A percentile compares a stretch with the other conserved stretches of the same genome.
Evolutionary conservation across 2,888 invertebrate genomes (phyloP).

Genomic region (Cryptocephalus primarius): DNA sequence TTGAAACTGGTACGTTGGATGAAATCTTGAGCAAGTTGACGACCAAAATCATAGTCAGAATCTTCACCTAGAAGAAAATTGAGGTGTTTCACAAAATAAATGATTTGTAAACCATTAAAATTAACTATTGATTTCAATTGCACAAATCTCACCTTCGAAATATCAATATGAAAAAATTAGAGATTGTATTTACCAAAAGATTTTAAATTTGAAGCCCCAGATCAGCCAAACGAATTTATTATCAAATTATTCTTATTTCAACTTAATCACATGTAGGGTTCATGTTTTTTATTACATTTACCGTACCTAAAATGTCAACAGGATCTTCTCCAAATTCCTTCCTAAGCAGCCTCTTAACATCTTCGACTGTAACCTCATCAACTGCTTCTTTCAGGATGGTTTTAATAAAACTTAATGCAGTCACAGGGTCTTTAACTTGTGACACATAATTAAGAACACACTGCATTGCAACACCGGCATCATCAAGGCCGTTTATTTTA

Average conservation of each 20-base stretch:
- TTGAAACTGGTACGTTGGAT: conserved; percentile 64
- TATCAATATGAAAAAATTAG: not conserved
- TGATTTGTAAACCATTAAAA: too few relatives aligned
- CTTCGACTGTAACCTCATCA: conserved; percentile 48
- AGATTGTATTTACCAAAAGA: too few relatives aligned
- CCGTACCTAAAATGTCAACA: conserved; percentile 21
- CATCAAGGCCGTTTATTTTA: conserved; percentile 47
- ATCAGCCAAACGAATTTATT: too few relatives aligned
- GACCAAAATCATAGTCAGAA: conserved; percentile 84
- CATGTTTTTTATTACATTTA: too few relatives aligned
- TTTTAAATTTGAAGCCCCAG: too few relatives aligned
- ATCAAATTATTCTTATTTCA: too few relatives aligned
- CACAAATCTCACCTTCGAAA: not conserved
- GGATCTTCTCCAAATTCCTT: conserved; percentile 53
- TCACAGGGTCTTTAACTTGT: conserved; percentile 60
- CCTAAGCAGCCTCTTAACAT: conserved; percentile 59
- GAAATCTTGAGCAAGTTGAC: conserved; percentile 70
- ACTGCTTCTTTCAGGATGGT: conserved; percentile 56
- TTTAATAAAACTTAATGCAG: conserved; percentile 76
- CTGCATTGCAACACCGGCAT: conserved; percentile 71
- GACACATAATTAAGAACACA: conserved; percentile 86
- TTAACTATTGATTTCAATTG: too few relatives aligned
- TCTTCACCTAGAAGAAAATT: conserved; percentile 58
- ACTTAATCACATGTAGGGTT: too few relatives aligned
- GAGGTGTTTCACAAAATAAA: too few relatives aligned